Conservation (phyloP, 1,140 invertebrate species). For the Phthorimaea operculella region DNA sequence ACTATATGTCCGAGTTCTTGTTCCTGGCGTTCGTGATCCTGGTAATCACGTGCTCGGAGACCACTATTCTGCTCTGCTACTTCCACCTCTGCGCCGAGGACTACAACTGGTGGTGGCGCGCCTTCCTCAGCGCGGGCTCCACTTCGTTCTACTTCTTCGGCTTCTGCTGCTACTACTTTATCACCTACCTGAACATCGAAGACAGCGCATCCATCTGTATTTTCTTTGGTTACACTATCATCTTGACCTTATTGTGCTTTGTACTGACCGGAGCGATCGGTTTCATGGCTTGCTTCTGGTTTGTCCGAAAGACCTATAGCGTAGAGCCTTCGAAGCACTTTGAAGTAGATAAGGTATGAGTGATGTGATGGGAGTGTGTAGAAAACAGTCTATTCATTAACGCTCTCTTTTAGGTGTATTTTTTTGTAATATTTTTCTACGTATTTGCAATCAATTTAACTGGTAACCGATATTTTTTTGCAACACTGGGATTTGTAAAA, state of each 20-base stretch:
- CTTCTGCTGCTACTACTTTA: conserved; percentile 98
- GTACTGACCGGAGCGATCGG: conserved; percentile 97
- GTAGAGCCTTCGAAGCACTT: conserved; percentile 93
- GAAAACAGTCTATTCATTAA: too few species aligned
- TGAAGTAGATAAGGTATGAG: conserved; percentile 79
- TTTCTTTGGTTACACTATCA: conserved; percentile 98
- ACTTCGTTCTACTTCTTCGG: conserved; percentile 97
- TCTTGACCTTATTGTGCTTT: conserved; percentile 99
- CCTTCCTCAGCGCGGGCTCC: conserved; percentile 97
- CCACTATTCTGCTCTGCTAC: conserved; percentile 97
- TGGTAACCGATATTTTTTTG: too few species aligned
- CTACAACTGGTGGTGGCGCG: conserved; percentile 80
- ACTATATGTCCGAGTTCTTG: conserved; percentile 95
- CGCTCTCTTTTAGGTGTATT: too few species aligned
- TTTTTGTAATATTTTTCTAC: too few species aligned
- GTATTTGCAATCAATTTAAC: too few species aligned
- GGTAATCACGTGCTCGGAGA: conserved; percentile 98
- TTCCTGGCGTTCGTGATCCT: conserved; percentile 98
- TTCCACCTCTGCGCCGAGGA: conserved; percentile 99
- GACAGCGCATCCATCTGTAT: conserved; percentile 95
- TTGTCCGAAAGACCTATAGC: conserved; percentile 98
- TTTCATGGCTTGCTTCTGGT: conserved; percentile 99
- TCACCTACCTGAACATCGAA: conserved; percentile 94
- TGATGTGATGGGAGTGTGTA: too few species aligned
- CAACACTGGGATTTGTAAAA: too few species aligned